These are phyloP conservation scores for Flexamia atlantica DNA, from an alignment of 2,888 invertebrate genomes.

Conservation along the genomic window DNA sequence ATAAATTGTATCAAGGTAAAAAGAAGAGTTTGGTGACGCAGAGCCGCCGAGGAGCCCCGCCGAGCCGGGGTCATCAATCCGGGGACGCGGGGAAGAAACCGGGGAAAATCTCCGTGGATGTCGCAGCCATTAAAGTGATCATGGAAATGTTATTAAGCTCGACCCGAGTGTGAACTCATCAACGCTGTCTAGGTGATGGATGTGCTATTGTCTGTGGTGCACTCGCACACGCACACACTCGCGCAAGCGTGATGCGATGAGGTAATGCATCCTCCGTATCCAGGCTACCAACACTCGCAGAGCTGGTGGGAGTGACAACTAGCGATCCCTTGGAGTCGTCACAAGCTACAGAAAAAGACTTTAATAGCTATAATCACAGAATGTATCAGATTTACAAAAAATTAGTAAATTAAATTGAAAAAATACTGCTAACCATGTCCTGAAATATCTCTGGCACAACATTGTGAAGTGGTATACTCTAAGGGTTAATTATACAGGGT, in stretches of 20 bases:
- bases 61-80: background rate
- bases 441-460: too few relatives aligned
- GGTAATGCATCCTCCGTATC: background rate
- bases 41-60: background rate
- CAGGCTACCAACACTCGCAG: too few relatives aligned
- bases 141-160: slow-evolving; percentile 55
- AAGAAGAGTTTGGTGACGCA: background rate
- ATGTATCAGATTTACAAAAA: too few relatives aligned
- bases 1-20: background rate
- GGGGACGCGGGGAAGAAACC: background rate
- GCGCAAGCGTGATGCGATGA: background rate
- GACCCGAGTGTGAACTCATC: slow-evolving; percentile 55
- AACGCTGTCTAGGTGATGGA: slow-evolving; percentile 27
- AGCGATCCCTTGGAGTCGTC: too few relatives aligned
- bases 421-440: too few relatives aligned
- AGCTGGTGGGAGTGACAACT: too few relatives aligned
- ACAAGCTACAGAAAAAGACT: too few relatives aligned
- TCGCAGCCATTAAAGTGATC: slow-evolving; percentile 50
- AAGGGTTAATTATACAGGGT: too few relatives aligned
- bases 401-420: too few relatives aligned
- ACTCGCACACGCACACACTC: slow-evolving; percentile 33
- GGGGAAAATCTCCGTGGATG: slow-evolving; percentile 36
- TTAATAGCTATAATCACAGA: too few relatives aligned
- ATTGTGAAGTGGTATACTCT: too few relatives aligned
- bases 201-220: slow-evolving; percentile 34